phyloP scores from a whole-genome alignment of 2,888 invertebrate genomes.

The Linnaemya tessellans region DNA sequence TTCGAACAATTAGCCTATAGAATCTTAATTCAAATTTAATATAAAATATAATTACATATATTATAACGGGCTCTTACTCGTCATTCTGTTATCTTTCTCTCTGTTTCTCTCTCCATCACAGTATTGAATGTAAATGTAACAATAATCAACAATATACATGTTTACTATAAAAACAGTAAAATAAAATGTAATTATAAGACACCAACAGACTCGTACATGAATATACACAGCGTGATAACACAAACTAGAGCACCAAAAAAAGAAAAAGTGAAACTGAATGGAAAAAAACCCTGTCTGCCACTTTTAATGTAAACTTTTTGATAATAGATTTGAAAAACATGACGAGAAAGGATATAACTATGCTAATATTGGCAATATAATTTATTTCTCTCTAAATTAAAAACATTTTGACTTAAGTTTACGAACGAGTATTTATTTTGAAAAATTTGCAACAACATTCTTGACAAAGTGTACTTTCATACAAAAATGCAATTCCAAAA shows the following conservation, averaged over 20 bases:
- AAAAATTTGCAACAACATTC: too few species aligned
- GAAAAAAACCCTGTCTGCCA: not conserved
- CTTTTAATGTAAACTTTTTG: not conserved
- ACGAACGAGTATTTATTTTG: too few species aligned
- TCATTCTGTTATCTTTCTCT: not conserved
- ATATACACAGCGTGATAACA: slow-evolving; percentile 2
- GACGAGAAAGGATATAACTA: not conserved
- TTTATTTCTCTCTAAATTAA: too few species aligned
- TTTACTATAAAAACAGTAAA: not conserved
- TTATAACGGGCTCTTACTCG: slow-evolving; percentile 30
- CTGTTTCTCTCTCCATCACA: not conserved
- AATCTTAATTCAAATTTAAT: too few species aligned
- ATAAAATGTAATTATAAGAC: not conserved
- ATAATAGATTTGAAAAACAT: not conserved
- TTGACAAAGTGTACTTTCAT: too few species aligned
- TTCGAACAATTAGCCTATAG: too few species aligned
- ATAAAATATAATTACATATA: too few species aligned
- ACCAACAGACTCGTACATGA: not conserved
- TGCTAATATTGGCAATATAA: too few species aligned
- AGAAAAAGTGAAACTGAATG: not conserved
- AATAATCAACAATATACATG: not conserved
- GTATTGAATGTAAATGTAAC: not conserved
- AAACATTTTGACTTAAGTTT: too few species aligned
- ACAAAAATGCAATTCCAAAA: too few species aligned
- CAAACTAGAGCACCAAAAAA: not conserved